phyloP scores from a whole-genome alignment of 2,113 vertebrate genomes.

The Kobus ellipsiprymnus region DNA sequence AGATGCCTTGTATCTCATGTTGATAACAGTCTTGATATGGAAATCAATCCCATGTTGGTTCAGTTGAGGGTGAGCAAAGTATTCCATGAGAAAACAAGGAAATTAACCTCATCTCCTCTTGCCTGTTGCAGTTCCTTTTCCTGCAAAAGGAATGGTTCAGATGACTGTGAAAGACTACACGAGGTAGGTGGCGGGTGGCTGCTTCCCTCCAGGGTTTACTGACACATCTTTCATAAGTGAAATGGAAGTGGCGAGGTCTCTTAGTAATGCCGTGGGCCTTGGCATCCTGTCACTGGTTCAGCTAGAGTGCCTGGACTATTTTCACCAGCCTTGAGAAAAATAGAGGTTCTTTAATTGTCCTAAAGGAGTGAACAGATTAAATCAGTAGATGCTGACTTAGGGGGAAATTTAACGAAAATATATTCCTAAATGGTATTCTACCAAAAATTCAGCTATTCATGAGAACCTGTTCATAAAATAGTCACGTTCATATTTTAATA shows the following conservation, averaged over 20 bases:
- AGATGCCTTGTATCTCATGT: background rate
- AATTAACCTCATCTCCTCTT: background rate
- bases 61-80: background rate
- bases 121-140: slow-evolving; percentile 75
- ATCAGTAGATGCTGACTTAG: background rate
- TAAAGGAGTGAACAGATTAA: background rate
- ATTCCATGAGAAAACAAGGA: background rate
- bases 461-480: background rate
- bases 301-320: background rate
- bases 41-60: background rate
- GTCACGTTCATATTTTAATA: background rate
- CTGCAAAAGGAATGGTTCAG: slow-evolving; percentile 72
- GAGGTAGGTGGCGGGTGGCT: slow-evolving; percentile 77
- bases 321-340: background rate
- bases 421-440: background rate
- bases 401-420: background rate
- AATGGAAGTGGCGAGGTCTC: background rate
- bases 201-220: background rate
- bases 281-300: background rate
- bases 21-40: background rate
- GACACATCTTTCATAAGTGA: background rate
- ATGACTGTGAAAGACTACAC: slow-evolving; percentile 79
- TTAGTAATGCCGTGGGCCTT: background rate
- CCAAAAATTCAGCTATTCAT: background rate
- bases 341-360: background rate